Percentiles rank a stretch among this genome's conserved stretches.
phyloP scores from a whole-genome alignment of 1,140 invertebrate species.

The Halyomorpha halys region DNA sequence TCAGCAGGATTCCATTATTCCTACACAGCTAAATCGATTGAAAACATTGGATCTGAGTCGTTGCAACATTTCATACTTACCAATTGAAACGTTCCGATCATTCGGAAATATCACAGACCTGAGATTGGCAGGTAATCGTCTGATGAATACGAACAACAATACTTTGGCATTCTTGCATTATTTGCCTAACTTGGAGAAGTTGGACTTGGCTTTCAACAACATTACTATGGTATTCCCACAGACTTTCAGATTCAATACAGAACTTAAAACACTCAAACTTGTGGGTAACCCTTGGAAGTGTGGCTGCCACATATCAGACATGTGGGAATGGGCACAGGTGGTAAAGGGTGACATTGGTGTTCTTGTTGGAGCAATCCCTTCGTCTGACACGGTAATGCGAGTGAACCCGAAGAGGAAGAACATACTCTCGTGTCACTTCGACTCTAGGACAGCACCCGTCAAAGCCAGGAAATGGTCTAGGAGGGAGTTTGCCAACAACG shows the following conservation, averaged over 20 bases:
- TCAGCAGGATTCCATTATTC: slow-evolving; percentile 43
- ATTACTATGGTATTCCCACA: slow-evolving; percentile 45
- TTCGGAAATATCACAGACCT: slow-evolving; percentile 51
- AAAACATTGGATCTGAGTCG: slow-evolving; percentile 53
- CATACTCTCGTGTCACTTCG: slow-evolving; percentile 52
- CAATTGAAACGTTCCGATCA: slow-evolving; percentile 48
- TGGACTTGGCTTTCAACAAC: slow-evolving; percentile 54
- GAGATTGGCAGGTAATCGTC: slow-evolving; percentile 49
- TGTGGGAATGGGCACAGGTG: slow-evolving; percentile 59
- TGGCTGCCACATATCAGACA: slow-evolving; percentile 54
- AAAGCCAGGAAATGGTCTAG: slow-evolving; percentile 42
- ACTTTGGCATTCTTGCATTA: slow-evolving; percentile 45
- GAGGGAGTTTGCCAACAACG: slow-evolving; percentile 45
- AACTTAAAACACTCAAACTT: slow-evolving; percentile 47
- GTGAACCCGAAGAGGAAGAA: slow-evolving; percentile 49
- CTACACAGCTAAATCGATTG: slow-evolving; percentile 50
- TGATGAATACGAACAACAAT: slow-evolving; percentile 39
- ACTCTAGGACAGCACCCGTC: slow-evolving; percentile 43
- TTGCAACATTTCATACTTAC: slow-evolving; percentile 49
- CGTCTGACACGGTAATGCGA: slow-evolving; percentile 45
- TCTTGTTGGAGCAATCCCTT: slow-evolving; percentile 40
- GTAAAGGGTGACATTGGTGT: slow-evolving; percentile 52
- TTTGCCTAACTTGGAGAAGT: slow-evolving; percentile 46
- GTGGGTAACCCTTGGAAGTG: slow-evolving; percentile 59
- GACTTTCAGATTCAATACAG: slow-evolving; percentile 44